phyloP scores from a whole-genome alignment of 2,888 invertebrate species.

The Campopleginae sp. region DNA sequence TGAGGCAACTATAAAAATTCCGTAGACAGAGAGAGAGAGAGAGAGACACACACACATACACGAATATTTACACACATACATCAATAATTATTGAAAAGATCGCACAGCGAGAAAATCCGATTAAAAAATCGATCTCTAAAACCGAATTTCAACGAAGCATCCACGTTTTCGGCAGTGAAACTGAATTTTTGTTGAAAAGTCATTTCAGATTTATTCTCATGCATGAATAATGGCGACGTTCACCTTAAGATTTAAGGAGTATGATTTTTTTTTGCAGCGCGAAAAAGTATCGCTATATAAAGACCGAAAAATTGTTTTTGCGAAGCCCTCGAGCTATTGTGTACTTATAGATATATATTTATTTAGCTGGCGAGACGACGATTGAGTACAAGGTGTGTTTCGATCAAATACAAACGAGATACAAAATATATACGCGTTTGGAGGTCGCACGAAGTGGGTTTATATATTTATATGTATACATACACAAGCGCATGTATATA shows the following conservation, averaged over 20 bases:
- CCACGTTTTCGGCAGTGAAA: background rate
- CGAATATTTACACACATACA: no score
- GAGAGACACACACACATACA: slow-evolving; percentile 13
- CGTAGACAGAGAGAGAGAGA: slow-evolving; percentile 14
- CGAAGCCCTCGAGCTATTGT: slow-evolving; percentile 29
- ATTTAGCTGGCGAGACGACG: slow-evolving; percentile 44
- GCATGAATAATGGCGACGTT: no score
- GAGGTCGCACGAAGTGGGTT: slow-evolving; percentile 31
- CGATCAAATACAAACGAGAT: slow-evolving; percentile 48
- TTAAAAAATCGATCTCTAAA: background rate
- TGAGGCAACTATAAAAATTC: background rate
- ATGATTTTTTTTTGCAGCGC: slow-evolving; percentile 12
- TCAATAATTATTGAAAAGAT: slow-evolving; percentile 4
- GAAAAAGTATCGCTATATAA: slow-evolving; percentile 4
- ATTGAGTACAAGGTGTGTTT: slow-evolving; percentile 45
- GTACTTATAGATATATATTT: slow-evolving; percentile 46
- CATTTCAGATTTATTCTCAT: background rate
- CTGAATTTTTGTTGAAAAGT: background rate
- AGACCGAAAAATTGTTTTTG: slow-evolving; percentile 24
- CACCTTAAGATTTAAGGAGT: background rate
- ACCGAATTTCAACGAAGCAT: background rate
- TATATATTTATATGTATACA: slow-evolving; percentile 7
- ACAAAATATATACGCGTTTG: slow-evolving; percentile 28
- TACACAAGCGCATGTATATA: slow-evolving; percentile 16
- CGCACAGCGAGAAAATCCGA: background rate